Evolutionary conservation across 2,888 invertebrate species (phyloP), one percentile per base, ranked within the genome.

Genomic region (Entomobrya proxima): DNA sequence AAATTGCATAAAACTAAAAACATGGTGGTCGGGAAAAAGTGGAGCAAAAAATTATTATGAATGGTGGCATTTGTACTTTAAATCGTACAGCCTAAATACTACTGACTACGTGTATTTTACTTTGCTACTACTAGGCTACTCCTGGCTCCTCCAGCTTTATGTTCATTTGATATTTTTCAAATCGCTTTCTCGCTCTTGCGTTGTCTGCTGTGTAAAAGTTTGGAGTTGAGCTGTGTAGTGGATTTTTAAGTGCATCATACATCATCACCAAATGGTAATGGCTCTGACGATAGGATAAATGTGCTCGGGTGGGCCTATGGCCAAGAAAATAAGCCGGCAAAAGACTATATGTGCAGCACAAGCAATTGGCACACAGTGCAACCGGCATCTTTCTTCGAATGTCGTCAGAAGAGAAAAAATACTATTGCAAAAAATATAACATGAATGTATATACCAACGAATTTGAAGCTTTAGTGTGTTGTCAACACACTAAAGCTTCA

Each of bases 231-330:
- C 52, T 67, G 55, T 69, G 27, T 69, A 67, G 52, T 55, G 35
- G 30, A 37, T 44, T 75, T 64, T 72, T 69, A 77, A 84, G 84
- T 84, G 77, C 77, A 77, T 55, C 77, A 52, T 84, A 84, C 37
- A 84, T 84, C 84, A 84, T 84, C 37, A 69, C 40, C 30, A 75
- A 82, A 67, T 35, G 61, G 30, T 83, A 83, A 75, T 83, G 61
- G 64, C 35, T 64, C 52, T 52, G 80, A 76, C 83, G 76, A 76
- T 67, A 24, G 64, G 69, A 69, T 78, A 67, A 55, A 69, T 52
- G 61, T 67, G 50, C 72, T 80, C 72, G 69, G 58, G 18, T 67
- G 80, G 80, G 64, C 50, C 37, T 67, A 30, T 35, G 50, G 78
- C 78, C 67, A 79, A 64, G 67, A 80, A 69, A 18, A 74, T 30